Percentiles rank a stretch among this genome's conserved stretches.
Evolutionary conservation across 2,797 vertebrate genomes (phyloP).

Genomic region (Poeciliopsis presidionis): DNA sequence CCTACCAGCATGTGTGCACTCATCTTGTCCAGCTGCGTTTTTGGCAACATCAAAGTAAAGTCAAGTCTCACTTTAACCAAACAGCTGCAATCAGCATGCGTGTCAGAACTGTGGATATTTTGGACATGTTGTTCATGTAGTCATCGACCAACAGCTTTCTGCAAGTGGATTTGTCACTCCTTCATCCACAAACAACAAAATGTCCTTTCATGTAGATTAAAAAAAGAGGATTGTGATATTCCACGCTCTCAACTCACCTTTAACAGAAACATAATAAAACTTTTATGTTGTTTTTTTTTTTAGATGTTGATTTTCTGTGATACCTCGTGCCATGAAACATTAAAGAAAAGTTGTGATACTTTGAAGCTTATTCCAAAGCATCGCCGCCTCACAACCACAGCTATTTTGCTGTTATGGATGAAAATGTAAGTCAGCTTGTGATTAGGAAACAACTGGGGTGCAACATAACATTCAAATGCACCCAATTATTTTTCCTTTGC

Average conservation of each 20-base stretch:
- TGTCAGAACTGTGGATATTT: background rate
- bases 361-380: background rate
- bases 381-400: background rate
- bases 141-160: background rate
- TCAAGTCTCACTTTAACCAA: background rate
- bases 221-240: background rate
- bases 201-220: background rate
- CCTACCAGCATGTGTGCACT: background rate
- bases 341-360: no score
- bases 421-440: slow-evolving; percentile 17
- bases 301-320: background rate
- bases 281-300: background rate
- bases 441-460: slow-evolving; percentile 14
- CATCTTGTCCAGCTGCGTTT: background rate
- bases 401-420: slow-evolving; percentile 11
- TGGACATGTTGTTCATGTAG: background rate
- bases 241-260: background rate
- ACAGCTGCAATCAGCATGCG: background rate
- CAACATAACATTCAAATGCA: slow-evolving; percentile 52
- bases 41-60: background rate
- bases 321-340: background rate
- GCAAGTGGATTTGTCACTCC: background rate
- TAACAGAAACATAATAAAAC: background rate
- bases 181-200: background rate
- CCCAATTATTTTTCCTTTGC: slow-evolving; percentile 62